Base-by-base conservation (phyloP, 2,888 invertebrate species). In the Phengaris alcon region DNA sequence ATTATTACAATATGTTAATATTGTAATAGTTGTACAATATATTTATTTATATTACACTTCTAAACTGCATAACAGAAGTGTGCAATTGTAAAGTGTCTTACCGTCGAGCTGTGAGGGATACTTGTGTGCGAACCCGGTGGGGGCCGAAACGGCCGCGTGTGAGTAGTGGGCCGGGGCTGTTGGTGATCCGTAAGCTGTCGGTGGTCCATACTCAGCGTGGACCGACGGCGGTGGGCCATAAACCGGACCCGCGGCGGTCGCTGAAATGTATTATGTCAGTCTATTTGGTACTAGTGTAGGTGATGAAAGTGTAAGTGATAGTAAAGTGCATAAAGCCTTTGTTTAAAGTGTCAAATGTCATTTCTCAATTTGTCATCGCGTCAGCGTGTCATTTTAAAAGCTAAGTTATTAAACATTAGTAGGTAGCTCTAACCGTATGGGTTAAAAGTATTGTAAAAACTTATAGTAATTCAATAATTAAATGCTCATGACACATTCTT, bases 31-130 rank as follows among this genome's bases (percentile, higher is more conserved):
- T 4, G 46, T 46, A 6, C 4, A 55, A n/a, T 55, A n/a, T 55
- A n/a, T 55, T 55, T 55, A 22, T 55, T 59, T 22, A 9, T 59
- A 59, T 59, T n/a, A n/a, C 59, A 15, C 15, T 57, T 57, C 7
- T 59, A 59, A 9, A 15, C 8, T 10, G 10, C 73, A 59, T 22
- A 54, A n/a, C n/a, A 69, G 68, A 59, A 68, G 6, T 57, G 72
- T 68, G 57, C 22, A 69, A 46, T 44, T 75, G 73, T 73, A 48
- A 35, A 35, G 22, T 46, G 74, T 75, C 88, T 89, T 83, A 93
- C 93, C 93, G 85, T 93, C 93, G 79, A 93, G 83, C 70, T 90
- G 88, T 2, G 91, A 81, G 0, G 92, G 91, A 78, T 89, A 93
- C 80, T 93, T 93, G 81, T 93, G 92, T 0, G 90, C 88, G 81